Percentiles rank a stretch among this genome's conserved stretches.
phyloP scores from a whole-genome alignment of 2,888 invertebrate genomes.

The Eristalis pertinax region DNA sequence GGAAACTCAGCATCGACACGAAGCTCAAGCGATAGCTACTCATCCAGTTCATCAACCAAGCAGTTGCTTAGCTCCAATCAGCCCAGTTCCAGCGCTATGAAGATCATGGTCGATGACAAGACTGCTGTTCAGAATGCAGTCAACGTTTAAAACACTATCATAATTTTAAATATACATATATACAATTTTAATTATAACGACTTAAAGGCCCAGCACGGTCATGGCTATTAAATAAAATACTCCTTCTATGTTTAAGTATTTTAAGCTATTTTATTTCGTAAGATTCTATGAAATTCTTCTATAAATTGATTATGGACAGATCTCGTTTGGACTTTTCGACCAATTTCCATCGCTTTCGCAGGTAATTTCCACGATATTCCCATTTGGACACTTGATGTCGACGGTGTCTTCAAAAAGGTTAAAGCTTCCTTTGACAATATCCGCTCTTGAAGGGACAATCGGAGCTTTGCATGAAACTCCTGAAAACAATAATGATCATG shows the following conservation, averaged over 20 bases:
- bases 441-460: conserved; percentile 78
- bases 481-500: conserved; percentile 68
- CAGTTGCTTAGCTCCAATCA: conserved; percentile 85
- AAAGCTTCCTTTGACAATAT: conserved; percentile 81
- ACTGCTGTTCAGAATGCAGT: conserved; percentile 79
- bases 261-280: neutral
- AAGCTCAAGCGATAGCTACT: conserved; percentile 91
- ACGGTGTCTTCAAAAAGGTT: conserved; percentile 82
- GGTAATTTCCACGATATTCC: conserved; percentile 56
- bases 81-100: conserved; percentile 77
- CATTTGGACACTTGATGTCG: conserved; percentile 75
- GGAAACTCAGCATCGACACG: conserved; percentile 82
- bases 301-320: conserved; percentile 43
- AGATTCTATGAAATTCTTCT: neutral
- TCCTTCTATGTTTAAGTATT: conserved; percentile 55
- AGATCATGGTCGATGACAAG: conserved; percentile 80
- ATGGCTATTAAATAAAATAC: conserved; percentile 60
- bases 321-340: conserved; percentile 45
- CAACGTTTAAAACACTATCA: conserved; percentile 76
- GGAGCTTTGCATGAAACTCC: conserved; percentile 83
- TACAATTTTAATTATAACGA: conserved; percentile 15
- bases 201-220: conserved; percentile 26
- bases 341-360: conserved; percentile 79
- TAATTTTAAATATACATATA: neutral
- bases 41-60: conserved; percentile 90